Evolutionary conservation across 2,113 vertebrate species (phyloP).

Genomic region (Pholis gunnellus): DNA sequence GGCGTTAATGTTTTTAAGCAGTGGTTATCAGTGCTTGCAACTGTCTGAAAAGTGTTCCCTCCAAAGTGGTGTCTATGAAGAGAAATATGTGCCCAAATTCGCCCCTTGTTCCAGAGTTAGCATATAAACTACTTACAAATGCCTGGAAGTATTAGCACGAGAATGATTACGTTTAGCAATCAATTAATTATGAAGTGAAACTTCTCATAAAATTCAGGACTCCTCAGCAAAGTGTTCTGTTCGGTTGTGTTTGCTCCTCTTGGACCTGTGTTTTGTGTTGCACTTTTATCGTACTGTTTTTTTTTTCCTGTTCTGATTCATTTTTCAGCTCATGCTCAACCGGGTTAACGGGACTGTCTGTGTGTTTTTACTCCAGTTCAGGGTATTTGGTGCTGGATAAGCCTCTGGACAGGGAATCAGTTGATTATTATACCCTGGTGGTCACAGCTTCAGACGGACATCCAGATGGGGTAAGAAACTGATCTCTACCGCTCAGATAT

Average conservation of each 20-base stretch:
- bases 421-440: conserved; percentile 93
- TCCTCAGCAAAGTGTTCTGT: background rate
- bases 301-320: conserved; percentile 1
- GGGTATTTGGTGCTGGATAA: conserved; percentile 92
- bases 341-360: conserved; percentile 17
- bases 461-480: conserved; percentile 91
- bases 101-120: conserved; percentile 4
- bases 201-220: background rate
- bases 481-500: conserved; percentile 12
- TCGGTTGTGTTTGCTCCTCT: background rate
- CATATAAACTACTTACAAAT: background rate
- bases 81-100: background rate
- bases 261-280: background rate
- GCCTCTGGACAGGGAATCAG: conserved; percentile 92
- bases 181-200: background rate
- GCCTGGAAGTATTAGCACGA: background rate
- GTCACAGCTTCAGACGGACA: conserved; percentile 94
- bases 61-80: conserved; percentile 8
- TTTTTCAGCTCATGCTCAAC: background rate
- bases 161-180: background rate
- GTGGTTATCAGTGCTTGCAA: conserved; percentile 15
- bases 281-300: background rate
- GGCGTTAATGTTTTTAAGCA: conserved; percentile 12
- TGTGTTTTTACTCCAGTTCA: conserved; percentile 82
- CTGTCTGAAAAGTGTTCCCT: conserved; percentile 7